These are phyloP conservation scores for Cyprinella venusta DNA, from an alignment of 2,797 vertebrate genomes.

Conservation along the genomic window DNA sequence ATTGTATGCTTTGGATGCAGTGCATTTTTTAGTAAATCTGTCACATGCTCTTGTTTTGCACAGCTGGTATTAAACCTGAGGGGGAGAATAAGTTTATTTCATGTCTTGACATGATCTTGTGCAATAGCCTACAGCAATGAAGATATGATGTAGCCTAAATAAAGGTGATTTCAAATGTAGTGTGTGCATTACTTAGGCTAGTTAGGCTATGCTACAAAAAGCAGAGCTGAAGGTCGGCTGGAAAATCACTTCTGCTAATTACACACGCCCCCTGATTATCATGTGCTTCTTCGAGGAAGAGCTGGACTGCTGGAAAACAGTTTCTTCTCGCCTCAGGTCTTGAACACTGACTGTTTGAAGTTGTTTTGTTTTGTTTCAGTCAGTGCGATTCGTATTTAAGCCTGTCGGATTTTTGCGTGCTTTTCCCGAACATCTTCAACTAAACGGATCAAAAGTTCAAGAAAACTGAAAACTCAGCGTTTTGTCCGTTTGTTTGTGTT, in stretches of 20 bases:
- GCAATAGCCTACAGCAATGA: too few species aligned
- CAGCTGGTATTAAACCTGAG: neutral
- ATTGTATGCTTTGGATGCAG: neutral
- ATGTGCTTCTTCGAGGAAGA: slow-evolving; percentile 8
- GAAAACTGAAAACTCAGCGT: neutral
- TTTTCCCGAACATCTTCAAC: neutral
- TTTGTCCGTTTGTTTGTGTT: neutral
- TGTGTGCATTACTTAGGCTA: neutral
- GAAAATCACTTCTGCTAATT: neutral
- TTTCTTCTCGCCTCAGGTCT: neutral
- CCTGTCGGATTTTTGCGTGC: neutral
- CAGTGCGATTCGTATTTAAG: too few species aligned
- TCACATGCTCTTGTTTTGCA: neutral
- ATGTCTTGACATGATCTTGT: neutral
- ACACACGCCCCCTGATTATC: slow-evolving; percentile 1
- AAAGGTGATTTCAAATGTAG: neutral
- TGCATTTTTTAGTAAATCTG: neutral
- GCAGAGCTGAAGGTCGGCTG: neutral
- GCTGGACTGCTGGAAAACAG: too few species aligned
- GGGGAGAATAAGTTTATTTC: too few species aligned
- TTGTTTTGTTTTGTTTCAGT: too few species aligned
- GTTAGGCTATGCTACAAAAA: too few species aligned
- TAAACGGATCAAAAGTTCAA: neutral
- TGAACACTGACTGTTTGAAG: neutral
- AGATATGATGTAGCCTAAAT: neutral